Base-by-base conservation (phyloP, 2,113 vertebrate genomes). In the Corythornis madagascariensis region DNA sequence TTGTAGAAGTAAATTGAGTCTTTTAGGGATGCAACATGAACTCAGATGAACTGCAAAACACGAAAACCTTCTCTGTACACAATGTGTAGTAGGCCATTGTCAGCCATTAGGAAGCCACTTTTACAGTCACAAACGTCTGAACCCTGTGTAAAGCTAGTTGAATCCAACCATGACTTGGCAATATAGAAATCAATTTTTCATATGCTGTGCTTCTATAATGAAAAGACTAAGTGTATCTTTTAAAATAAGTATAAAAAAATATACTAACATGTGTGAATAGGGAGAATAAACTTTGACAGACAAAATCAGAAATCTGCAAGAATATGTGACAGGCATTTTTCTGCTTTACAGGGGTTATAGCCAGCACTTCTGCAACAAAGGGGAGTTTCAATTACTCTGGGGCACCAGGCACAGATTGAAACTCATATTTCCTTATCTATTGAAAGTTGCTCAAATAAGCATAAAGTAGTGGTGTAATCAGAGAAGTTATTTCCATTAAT, bases 381-480 rank as follows among this genome's bases (percentile, higher is more conserved):
- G 88, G 96, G 96, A 96, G 93, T 96, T 96, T 89, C 89, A 92
- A 17, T 85, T 95, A 90, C 90, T 94, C 94, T 91, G 76, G 89
- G 80, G 95, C 95, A 95, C 88, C 94, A 96, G 96, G 93, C 94
- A 95, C 93, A 92, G 92, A 94, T 53, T 93, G 86, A 96, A 96
- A 94, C 91, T 96, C 78, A 5, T 86, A 93, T 91, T 94, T 93
- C 67, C 94, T 96, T 96, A 96, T 96, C 96, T 96, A 82, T 88
- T 88, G 81, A 92, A 94, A 92, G 86, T 94, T 96, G 94, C 95
- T 96, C 83, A 94, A 95, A 96, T 84, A 95, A 96, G 93, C 94
- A 96, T 55, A 94, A 94, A 94, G 66, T 38, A 86, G 66, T 96
- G 91, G 86, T 78, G 90, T 90, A 94, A 96, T 96, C 95, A 86